Evolutionary conservation across 1,140 invertebrate genomes (phyloP).

Genomic region (Oscheius sp.): DNA sequence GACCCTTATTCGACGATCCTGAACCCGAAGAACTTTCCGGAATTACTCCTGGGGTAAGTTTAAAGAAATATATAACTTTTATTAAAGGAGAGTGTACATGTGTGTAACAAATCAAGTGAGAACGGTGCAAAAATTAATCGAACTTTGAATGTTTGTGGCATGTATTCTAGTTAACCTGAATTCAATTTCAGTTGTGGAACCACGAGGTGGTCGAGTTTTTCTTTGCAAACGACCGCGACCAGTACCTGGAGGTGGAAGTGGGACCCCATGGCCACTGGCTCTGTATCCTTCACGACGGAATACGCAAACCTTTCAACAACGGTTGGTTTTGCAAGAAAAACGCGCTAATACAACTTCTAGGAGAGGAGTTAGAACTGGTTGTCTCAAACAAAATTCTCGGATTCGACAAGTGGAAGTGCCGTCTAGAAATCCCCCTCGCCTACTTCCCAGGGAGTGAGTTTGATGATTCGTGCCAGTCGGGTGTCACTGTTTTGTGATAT

Average conservation of each 20-base stretch:
- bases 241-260: slow-evolving; percentile 56
- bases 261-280: slow-evolving; percentile 61
- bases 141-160: too few relatives aligned
- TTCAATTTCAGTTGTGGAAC: slow-evolving; percentile 51
- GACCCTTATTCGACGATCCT: slow-evolving; percentile 58
- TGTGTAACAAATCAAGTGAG: too few relatives aligned
- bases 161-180: background rate
- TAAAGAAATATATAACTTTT: too few relatives aligned
- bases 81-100: too few relatives aligned
- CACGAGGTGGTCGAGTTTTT: slow-evolving; percentile 59
- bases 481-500: background rate
- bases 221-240: slow-evolving; percentile 56
- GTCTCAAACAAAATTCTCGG: slow-evolving; percentile 50
- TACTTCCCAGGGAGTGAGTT: slow-evolving; percentile 55
- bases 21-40: slow-evolving; percentile 55
- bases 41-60: slow-evolving; percentile 45
- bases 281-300: slow-evolving; percentile 51
- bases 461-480: too few relatives aligned
- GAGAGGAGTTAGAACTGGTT: slow-evolving; percentile 54
- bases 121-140: too few relatives aligned
- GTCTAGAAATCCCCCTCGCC: slow-evolving; percentile 59
- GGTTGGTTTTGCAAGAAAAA: slow-evolving; percentile 14
- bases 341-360: slow-evolving; percentile 37
- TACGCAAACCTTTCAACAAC: slow-evolving; percentile 51
- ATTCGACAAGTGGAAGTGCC: slow-evolving; percentile 49